Percentiles rank a stretch among this genome's conserved stretches.
Evolutionary conservation across 2,113 vertebrate species (phyloP).

Genomic region (Python bivittatus): DNA sequence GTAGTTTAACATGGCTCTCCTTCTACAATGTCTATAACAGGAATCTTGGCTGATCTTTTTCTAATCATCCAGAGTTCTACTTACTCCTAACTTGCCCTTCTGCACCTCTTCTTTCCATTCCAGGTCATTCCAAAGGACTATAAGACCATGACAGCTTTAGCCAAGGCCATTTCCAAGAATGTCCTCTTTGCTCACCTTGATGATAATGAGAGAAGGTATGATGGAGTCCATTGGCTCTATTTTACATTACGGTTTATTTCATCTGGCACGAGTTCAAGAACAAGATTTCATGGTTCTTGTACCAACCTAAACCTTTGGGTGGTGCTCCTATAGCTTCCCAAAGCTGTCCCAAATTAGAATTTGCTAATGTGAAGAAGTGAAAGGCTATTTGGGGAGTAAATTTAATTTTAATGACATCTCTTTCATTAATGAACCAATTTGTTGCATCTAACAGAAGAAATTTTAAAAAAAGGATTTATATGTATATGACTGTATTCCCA

Average conservation of each 20-base stretch:
- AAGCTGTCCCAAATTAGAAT: no score
- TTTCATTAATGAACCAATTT: no score
- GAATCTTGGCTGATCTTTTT: background rate
- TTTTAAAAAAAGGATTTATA: no score
- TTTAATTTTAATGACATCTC: no score
- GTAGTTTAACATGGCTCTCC: background rate
- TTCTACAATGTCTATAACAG: background rate
- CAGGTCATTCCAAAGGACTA: slow-evolving; percentile 99
- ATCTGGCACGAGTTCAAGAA: background rate
- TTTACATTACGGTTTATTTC: background rate
- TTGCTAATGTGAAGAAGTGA: no score
- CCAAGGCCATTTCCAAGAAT: slow-evolving; percentile 96
- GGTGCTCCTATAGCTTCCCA: no score
- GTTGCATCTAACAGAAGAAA: no score
- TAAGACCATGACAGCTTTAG: slow-evolving; percentile 97
- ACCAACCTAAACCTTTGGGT: no score
- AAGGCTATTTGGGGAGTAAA: no score
- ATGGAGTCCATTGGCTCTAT: background rate
- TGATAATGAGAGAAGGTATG: slow-evolving; percentile 96
- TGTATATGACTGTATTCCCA: no score
- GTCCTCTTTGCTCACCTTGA: slow-evolving; percentile 97
- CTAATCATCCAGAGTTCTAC: background rate
- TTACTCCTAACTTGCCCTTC: background rate
- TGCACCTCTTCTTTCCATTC: background rate
- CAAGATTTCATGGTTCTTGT: no score